A percentile compares a stretch with the other conserved stretches of the same genome.
These are phyloP conservation scores for Platyscapa corneri DNA, from an alignment of 1,140 invertebrate species.

Conservation along the genomic window DNA sequence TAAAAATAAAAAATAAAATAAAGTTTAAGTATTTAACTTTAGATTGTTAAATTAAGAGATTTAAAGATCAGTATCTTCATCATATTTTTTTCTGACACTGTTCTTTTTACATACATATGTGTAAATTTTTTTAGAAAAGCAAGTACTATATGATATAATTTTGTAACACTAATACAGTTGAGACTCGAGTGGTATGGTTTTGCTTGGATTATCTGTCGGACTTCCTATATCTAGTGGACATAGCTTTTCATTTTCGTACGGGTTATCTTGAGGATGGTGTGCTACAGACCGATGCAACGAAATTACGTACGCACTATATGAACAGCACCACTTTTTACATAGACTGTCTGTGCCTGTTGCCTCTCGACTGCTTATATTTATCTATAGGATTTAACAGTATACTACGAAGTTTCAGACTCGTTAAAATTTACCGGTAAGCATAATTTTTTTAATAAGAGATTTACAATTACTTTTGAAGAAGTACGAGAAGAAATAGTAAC, in stretches of 20 bases:
- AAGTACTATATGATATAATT: no score
- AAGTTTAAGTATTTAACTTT: neutral
- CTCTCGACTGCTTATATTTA: constrained; percentile 97
- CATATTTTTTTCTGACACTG: no score
- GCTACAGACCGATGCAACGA: constrained; percentile 94
- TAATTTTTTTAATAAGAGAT: no score
- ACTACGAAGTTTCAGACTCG: constrained; percentile 94
- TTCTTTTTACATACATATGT: no score
- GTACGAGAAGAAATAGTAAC: no score
- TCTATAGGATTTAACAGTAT: constrained; percentile 99
- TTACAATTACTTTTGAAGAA: no score
- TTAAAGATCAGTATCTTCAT: no score
- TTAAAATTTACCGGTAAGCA: constrained; percentile 92
- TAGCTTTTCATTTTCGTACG: constrained; percentile 97
- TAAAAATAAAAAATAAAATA: neutral
- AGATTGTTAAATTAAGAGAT: no score
- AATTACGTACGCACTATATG: constrained; percentile 97
- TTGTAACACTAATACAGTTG: constrained; percentile 76
- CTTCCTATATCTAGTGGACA: constrained; percentile 96
- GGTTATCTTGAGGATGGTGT: constrained; percentile 97
- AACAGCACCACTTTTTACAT: constrained; percentile 99
- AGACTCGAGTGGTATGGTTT: constrained; percentile 95
- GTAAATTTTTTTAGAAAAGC: no score
- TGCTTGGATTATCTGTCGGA: constrained; percentile 97
- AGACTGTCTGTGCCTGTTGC: constrained; percentile 97